These are phyloP conservation scores for Melanerpes formicivorus DNA, from an alignment of 2,113 vertebrate species.

Conservation along the genomic window DNA sequence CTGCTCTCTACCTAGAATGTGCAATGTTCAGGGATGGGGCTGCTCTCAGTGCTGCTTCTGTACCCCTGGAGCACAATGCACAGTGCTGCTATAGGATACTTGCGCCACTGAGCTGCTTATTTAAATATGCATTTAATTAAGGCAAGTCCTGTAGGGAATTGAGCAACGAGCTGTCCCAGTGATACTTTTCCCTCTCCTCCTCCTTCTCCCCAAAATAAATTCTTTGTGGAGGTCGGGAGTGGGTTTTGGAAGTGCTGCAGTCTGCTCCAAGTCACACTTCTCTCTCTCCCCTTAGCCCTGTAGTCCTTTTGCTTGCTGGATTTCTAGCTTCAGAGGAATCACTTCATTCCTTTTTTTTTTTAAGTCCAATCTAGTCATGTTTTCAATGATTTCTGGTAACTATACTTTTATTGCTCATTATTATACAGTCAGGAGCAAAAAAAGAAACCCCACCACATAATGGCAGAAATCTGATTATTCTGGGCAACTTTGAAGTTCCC, in stretches of 20 bases:
- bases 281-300: not conserved
- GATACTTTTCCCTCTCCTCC: not conserved
- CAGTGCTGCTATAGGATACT: slow-evolving; percentile 49
- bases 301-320: not conserved
- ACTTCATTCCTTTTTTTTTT: not conserved
- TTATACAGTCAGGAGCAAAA: slow-evolving; percentile 6
- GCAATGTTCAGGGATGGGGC: not conserved
- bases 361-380: not conserved
- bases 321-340: not conserved
- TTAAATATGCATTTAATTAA: slow-evolving; percentile 51
- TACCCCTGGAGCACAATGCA: slow-evolving; percentile 19
- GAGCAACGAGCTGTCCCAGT: not conserved
- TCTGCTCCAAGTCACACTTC: not conserved
- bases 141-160: not conserved
- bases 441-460: not conserved
- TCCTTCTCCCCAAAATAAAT: slow-evolving; percentile 1
- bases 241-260: not conserved
- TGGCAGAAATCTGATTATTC: slow-evolving; percentile 44
- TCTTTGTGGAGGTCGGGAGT: not conserved
- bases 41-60: slow-evolving; percentile 51
- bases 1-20: not conserved
- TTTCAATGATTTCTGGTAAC: slow-evolving; percentile 18
- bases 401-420: not conserved
- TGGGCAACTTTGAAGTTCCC: slow-evolving; percentile 39
- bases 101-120: not conserved